These are phyloP conservation scores for Trogon melanurus DNA, from an alignment of 2,113 vertebrate species.

Conservation along the genomic window DNA sequence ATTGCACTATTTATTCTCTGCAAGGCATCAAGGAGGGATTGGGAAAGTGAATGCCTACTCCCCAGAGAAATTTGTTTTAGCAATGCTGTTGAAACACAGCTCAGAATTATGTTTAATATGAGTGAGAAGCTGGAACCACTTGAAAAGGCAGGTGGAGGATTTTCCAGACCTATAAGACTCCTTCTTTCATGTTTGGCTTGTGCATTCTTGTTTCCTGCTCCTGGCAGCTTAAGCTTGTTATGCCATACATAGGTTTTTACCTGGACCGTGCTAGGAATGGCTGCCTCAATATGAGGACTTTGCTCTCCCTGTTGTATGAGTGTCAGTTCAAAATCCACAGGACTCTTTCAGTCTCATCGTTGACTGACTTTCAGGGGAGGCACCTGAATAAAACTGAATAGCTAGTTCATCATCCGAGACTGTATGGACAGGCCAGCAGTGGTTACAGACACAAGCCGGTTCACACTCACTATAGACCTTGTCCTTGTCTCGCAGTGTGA, in stretches of 20 bases:
- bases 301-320: not conserved
- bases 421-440: not conserved
- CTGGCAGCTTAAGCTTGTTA: slow-evolving; percentile 30
- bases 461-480: not conserved
- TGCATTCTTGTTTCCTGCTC: slow-evolving; percentile 29
- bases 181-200: not conserved
- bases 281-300: not conserved
- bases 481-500: not conserved
- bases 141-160: slow-evolving; percentile 57
- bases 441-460: not conserved
- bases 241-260: slow-evolving; percentile 5
- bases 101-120: slow-evolving; percentile 64
- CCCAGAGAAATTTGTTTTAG: slow-evolving; percentile 64
- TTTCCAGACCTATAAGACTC: slow-evolving; percentile 30
- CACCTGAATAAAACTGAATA: not conserved
- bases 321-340: slow-evolving; percentile 29
- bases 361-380: not conserved
- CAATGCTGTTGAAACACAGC: slow-evolving; percentile 20
- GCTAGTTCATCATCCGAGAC: not conserved
- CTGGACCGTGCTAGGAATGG: not conserved
- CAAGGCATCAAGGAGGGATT: not conserved
- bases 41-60: slow-evolving; percentile 21
- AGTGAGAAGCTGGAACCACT: slow-evolving; percentile 69
- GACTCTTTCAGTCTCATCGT: not conserved
- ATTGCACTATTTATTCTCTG: not conserved